Evolutionary conservation across 2,113 vertebrate genomes (phyloP).

Genomic region (Otis tarda): DNA sequence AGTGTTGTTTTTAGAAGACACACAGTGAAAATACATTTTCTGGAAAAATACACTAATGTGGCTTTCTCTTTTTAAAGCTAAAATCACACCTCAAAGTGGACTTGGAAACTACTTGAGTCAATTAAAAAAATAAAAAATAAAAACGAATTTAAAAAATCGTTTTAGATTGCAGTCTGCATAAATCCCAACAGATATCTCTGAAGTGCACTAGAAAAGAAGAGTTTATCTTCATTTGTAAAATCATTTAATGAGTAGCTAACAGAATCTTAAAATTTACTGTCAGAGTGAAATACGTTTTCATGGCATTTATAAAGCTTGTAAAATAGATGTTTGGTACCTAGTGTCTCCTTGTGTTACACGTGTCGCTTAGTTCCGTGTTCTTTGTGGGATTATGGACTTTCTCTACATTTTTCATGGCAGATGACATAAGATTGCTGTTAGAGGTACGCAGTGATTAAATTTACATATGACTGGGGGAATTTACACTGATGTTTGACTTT

Average conservation of each 20-base stretch:
- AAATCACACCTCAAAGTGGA: neutral
- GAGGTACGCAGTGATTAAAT: conserved; percentile 69
- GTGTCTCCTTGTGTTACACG: conserved; percentile 9
- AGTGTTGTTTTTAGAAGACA: neutral
- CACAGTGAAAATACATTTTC: neutral
- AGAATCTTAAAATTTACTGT: conserved; percentile 35
- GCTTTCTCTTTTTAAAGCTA: neutral
- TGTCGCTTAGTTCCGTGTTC: conserved; percentile 53
- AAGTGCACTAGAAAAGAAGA: neutral
- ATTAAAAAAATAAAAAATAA: neutral
- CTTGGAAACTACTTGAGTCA: neutral
- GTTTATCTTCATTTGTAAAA: neutral
- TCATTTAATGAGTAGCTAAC: neutral
- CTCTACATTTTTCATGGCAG: conserved; percentile 47
- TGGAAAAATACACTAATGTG: neutral
- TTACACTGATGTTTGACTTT: conserved; percentile 77
- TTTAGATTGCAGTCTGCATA: neutral
- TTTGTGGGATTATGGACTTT: conserved; percentile 70
- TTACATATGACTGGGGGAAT: conserved; percentile 75
- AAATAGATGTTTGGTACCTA: conserved; percentile 38
- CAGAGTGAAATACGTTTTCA: conserved; percentile 1
- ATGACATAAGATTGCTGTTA: conserved; percentile 45
- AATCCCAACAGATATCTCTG: neutral
- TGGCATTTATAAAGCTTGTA: conserved; percentile 56
- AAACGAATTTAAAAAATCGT: neutral